phyloP scores from a whole-genome alignment of 1,140 invertebrate genomes.

The Homarus americanus region DNA sequence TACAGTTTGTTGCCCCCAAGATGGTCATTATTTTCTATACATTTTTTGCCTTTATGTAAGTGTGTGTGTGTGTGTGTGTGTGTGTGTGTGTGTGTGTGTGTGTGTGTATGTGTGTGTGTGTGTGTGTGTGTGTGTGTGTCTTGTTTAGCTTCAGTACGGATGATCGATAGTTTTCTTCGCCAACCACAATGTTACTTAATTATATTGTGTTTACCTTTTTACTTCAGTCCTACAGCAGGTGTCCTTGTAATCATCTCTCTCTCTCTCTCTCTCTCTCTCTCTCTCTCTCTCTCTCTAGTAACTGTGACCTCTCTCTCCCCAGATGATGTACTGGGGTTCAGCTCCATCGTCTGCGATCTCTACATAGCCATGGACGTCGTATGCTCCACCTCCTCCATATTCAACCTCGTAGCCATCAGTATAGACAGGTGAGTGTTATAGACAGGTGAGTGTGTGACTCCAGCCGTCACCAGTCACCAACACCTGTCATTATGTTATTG shows the following conservation, averaged over 20 bases:
- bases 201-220: background rate
- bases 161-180: background rate
- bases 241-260: slow-evolving; percentile 5
- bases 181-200: background rate
- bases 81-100: background rate
- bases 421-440: slow-evolving; percentile 73
- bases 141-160: no score
- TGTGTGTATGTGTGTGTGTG: background rate
- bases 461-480: background rate
- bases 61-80: background rate
- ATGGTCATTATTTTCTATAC: no score
- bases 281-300: slow-evolving; percentile 36
- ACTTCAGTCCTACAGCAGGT: background rate
- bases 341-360: slow-evolving; percentile 96
- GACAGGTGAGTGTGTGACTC: background rate
- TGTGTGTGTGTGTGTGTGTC: no score
- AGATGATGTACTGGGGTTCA: no score
- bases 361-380: slow-evolving; percentile 99
- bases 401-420: slow-evolving; percentile 94
- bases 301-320: slow-evolving; percentile 88
- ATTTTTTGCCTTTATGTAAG: background rate
- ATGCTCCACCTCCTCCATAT: slow-evolving; percentile 98
- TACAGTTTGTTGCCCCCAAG: no score
- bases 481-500: background rate
- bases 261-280: slow-evolving; percentile 42